Percentiles rank a stretch among this genome's conserved stretches.
Conservation (phyloP, 2,113 vertebrate genomes). For the Gobius niger region DNA sequence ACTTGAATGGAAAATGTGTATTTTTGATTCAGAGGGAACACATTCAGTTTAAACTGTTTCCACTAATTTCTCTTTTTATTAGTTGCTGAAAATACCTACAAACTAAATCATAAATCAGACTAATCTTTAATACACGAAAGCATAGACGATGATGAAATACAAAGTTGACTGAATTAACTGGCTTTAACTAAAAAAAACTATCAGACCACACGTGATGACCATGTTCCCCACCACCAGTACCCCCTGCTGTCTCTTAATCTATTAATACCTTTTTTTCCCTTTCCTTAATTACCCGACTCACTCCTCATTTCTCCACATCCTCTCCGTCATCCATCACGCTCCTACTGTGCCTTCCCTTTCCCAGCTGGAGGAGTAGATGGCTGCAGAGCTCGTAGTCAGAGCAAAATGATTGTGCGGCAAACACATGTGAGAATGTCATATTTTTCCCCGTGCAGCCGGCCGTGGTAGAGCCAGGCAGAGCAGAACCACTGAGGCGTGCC, state of each 20-base stretch:
- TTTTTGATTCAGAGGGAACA: too few relatives aligned
- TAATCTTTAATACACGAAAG: too few relatives aligned
- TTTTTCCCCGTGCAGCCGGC: conserved; percentile 53
- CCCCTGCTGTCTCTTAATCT: conserved; percentile 10
- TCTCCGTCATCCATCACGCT: conserved; percentile 32
- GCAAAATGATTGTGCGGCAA: conserved; percentile 62
- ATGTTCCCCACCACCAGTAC: neutral
- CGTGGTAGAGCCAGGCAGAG: conserved; percentile 24
- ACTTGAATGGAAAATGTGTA: too few relatives aligned
- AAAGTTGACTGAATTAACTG: too few relatives aligned
- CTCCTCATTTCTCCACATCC: conserved; percentile 31
- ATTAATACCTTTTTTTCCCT: conserved; percentile 22
- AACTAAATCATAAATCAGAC: too few relatives aligned
- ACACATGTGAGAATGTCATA: conserved; percentile 58
- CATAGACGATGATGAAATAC: too few relatives aligned
- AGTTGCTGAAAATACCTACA: too few relatives aligned
- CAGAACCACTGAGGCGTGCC: conserved; percentile 20
- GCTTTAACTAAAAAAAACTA: too few relatives aligned
- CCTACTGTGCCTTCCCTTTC: neutral
- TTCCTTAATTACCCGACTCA: conserved; percentile 32
- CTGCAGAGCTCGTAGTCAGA: conserved; percentile 49
- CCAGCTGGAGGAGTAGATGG: conserved; percentile 58
- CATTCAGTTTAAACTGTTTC: too few relatives aligned
- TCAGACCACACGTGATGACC: too few relatives aligned
- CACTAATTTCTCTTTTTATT: too few relatives aligned